Evolutionary conservation across 2,888 invertebrate species (phyloP).

Genomic region (Eucriotettix oculatus): DNA sequence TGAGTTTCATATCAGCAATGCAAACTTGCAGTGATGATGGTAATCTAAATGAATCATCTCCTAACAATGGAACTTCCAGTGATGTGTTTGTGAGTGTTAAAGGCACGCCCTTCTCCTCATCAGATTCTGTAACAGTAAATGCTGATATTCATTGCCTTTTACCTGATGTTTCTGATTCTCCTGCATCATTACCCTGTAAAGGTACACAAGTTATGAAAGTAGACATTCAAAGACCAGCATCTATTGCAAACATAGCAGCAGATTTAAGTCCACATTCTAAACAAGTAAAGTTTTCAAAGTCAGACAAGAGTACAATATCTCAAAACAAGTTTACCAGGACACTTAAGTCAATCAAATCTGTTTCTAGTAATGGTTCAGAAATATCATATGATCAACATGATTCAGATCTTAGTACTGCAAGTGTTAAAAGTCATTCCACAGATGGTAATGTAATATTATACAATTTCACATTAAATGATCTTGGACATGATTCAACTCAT

Average conservation of each 20-base stretch:
- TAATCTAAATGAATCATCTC: conserved; percentile 1
- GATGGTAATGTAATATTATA: no score
- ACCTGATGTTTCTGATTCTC: background rate
- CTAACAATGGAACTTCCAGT: conserved; percentile 4
- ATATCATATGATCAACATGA: no score
- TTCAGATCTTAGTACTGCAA: no score
- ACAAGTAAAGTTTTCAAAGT: no score
- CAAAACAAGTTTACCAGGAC: no score
- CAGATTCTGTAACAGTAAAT: conserved; percentile 10
- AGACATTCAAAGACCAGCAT: background rate
- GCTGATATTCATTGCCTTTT: conserved; percentile 6
- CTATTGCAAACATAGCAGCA: background rate
- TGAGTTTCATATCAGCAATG: conserved; percentile 13
- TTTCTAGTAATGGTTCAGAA: no score
- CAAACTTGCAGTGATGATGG: conserved; percentile 5
- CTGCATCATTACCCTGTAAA: background rate
- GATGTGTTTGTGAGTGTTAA: conserved; percentile 10
- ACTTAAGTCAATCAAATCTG: no score
- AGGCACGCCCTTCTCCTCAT: conserved; percentile 9
- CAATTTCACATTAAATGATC: no score
- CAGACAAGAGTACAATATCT: no score
- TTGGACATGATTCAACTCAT: no score
- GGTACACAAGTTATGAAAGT: background rate
- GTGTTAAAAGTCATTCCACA: no score
- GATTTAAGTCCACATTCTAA: no score